A percentile compares a stretch with the other conserved stretches of the same genome.
phyloP scores from a whole-genome alignment of 2,797 vertebrate species.

The Tiaroga cobitis region DNA sequence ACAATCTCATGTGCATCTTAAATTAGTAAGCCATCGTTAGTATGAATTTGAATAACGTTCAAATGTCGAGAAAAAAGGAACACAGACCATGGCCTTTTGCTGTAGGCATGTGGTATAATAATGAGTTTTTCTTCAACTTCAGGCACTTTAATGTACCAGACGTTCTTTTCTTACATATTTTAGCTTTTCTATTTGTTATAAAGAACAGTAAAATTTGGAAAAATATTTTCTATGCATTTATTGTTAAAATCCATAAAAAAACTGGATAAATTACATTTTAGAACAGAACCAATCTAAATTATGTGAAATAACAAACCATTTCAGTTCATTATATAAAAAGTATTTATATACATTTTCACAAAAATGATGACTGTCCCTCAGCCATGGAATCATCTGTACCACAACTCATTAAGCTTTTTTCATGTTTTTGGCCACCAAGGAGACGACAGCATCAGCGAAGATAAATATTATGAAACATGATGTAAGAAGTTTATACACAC shows the following conservation, averaged over 20 bases:
- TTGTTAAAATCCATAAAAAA: not conserved
- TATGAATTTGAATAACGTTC: constrained; percentile 43
- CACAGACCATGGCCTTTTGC: not conserved
- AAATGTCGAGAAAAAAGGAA: constrained; percentile 34
- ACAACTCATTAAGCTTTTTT: too few species aligned
- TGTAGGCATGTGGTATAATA: constrained; percentile 48
- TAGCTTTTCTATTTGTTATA: not conserved
- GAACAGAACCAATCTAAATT: not conserved
- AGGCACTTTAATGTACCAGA: not conserved
- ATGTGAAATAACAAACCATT: not conserved
- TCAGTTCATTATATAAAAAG: not conserved
- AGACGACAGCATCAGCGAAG: not conserved
- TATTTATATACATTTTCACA: not conserved
- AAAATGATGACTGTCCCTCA: not conserved
- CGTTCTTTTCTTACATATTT: not conserved
- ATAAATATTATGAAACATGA: too few species aligned
- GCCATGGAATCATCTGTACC: not conserved
- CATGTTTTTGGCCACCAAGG: not conserved
- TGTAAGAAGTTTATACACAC: too few species aligned
- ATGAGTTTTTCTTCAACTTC: constrained; percentile 1
- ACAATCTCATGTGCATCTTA: constrained; percentile 58
- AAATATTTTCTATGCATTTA: not conserved
- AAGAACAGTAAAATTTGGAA: not conserved
- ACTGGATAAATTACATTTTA: not conserved
- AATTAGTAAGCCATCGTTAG: constrained; percentile 39